A percentile compares a stretch with the other conserved stretches of the same genome.
Conservation (phyloP, 2,797 vertebrate genomes). For the Sphenodon punctatus region DNA sequence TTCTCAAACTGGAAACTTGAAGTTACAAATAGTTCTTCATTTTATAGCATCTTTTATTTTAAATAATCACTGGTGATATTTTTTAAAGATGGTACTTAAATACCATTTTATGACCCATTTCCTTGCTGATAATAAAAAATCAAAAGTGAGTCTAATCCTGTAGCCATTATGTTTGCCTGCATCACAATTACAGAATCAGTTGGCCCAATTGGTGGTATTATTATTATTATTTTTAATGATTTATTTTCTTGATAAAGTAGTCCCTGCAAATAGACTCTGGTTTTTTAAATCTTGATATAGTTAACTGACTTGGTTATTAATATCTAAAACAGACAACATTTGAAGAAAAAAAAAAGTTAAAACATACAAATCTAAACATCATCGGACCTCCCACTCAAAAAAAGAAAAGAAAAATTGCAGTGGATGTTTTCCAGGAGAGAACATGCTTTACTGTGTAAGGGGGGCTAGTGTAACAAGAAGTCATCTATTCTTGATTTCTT, state of each 20-base stretch:
- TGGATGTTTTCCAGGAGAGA: slow-evolving; percentile 87
- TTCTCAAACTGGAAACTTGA: slow-evolving; percentile 39
- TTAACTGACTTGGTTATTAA: neutral
- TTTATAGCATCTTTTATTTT: slow-evolving; percentile 32
- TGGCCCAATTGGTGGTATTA: slow-evolving; percentile 56
- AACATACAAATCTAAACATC: slow-evolving; percentile 70
- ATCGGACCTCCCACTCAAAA: slow-evolving; percentile 63
- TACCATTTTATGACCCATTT: slow-evolving; percentile 65
- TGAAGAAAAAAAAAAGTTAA: slow-evolving; percentile 77
- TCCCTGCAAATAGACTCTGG: slow-evolving; percentile 54
- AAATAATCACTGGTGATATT: slow-evolving; percentile 61
- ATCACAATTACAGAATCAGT: slow-evolving; percentile 57
- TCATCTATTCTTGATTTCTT: slow-evolving; percentile 91
- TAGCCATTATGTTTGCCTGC: no score
- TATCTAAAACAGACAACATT: slow-evolving; percentile 19
- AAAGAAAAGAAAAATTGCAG: slow-evolving; percentile 72
- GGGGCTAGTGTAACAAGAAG: slow-evolving; percentile 91
- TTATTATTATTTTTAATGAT: slow-evolving; percentile 50
- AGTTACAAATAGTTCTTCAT: slow-evolving; percentile 61
- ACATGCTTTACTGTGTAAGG: slow-evolving; percentile 87
- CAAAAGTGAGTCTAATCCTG: no score
- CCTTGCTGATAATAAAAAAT: slow-evolving; percentile 70
- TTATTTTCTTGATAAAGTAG: neutral
- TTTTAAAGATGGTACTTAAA: slow-evolving; percentile 64
- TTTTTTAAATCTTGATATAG: slow-evolving; percentile 49